Conservation (phyloP, 2,113 vertebrate genomes). For the Echinops telfairi region DNA sequence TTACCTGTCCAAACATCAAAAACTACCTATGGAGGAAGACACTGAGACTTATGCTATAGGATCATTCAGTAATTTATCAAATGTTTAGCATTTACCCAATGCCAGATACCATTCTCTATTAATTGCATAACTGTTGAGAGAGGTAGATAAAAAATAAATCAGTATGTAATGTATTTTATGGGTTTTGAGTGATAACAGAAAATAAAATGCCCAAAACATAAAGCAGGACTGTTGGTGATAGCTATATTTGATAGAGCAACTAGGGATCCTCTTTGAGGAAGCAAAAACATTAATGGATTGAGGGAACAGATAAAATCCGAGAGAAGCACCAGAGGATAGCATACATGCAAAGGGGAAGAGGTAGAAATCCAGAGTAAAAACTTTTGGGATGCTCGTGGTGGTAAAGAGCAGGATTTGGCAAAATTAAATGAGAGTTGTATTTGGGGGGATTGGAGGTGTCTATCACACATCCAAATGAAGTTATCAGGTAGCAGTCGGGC, state of each 20-base stretch:
- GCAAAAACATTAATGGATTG: background rate
- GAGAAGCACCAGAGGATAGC: background rate
- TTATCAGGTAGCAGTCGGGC: background rate
- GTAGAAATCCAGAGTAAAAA: background rate
- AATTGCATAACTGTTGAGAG: background rate
- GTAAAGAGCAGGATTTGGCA: background rate
- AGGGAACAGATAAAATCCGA: background rate
- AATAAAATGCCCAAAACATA: background rate
- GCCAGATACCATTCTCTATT: background rate
- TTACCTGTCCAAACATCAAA: background rate
- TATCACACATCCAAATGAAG: background rate
- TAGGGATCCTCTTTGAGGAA: constrained; percentile 1
- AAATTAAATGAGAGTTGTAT: background rate
- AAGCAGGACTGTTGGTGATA: background rate
- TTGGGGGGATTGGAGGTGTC: background rate
- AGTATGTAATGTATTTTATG: background rate
- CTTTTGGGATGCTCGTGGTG: background rate
- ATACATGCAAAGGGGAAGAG: background rate
- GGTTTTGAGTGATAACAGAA: background rate
- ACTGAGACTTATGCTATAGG: background rate
- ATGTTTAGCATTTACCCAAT: background rate
- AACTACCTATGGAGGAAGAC: constrained; percentile 19
- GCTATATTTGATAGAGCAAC: background rate
- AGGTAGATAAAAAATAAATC: background rate
- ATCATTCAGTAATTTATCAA: constrained; percentile 17